Evolutionary conservation across 2,888 invertebrate genomes (phyloP), one percentile per base, ranked within the genome.

Genomic region (Epistrophella euchroma): DNA sequence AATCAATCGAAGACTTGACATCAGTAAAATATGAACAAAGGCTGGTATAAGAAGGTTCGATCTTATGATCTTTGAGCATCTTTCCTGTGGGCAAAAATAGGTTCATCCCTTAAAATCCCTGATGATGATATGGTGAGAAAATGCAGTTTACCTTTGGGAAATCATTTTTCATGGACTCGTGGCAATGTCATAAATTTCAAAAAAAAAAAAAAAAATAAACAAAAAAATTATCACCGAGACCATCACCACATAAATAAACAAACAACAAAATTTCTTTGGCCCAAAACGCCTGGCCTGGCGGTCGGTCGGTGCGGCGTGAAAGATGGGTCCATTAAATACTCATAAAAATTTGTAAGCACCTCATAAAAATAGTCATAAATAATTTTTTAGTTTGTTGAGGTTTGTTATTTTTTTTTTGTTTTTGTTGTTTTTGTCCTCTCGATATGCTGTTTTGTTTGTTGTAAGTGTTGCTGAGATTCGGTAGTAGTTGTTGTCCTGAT

Each of bases 261-360:
- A 28, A 66, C 25, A 80, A 56, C 70, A 78, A 88, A 82, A 88
- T 62, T 71, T 76, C 76, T 76, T 75, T 72, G 19, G 75, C 83
- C 79, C 72, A 81, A 85, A 85, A 85, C 68, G 85, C 76, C 76
- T 55, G 74, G 74, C n/a, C 72, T 6, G 66, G 47, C 47, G 68
- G 78, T 55, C 56, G 25, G 58, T 52, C 76, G 37, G 66, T 9
- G 87, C 70, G 68, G 84, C 87, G 80, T 88, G 87, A 88, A 86
- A 86, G 86, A 86, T 86, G 86, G 81, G 89, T 90, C 91, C 91
- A 92, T 92, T 92, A 92, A 92, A 92, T 92, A 90, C 90, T 90
- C 92, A 91, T 92, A 92, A 92, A 92, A 92, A 92, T 91, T 92
- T 92, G 92, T 92, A 92, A 91, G 90, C 92, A 92, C 92, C 91